Percentiles rank a stretch among this genome's conserved stretches.
These are phyloP conservation scores for Plectropomus leopardus DNA, from an alignment of 2,113 vertebrate genomes.

Conservation along the genomic window DNA sequence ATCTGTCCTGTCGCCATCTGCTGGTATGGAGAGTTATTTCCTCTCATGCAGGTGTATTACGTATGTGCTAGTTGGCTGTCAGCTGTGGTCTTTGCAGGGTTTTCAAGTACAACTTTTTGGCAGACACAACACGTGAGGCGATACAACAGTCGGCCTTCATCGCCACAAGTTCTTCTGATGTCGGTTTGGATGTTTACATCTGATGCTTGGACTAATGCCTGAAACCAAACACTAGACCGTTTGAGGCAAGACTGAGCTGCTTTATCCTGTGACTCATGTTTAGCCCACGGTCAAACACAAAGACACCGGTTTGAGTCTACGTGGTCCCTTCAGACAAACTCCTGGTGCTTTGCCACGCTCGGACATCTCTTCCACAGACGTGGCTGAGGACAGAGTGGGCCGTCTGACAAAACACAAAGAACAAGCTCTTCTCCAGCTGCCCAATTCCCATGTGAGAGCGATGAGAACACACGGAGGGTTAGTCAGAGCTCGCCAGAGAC, in stretches of 20 bases:
- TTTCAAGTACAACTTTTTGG: too few species aligned
- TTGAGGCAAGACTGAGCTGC: not conserved
- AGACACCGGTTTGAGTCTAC: conserved; percentile 19
- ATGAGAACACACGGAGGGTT: conserved; percentile 42
- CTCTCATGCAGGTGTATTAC: too few species aligned
- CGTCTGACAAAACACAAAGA: conserved; percentile 66
- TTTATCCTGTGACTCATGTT: not conserved
- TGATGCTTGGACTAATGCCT: not conserved
- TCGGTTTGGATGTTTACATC: too few species aligned
- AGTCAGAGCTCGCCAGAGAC: conserved; percentile 57
- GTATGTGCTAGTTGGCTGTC: too few species aligned
- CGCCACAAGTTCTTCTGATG: too few species aligned
- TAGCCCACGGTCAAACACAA: conserved; percentile 5
- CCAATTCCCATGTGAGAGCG: conserved; percentile 56
- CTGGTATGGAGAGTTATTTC: too few species aligned
- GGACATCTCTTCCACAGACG: conserved; percentile 54
- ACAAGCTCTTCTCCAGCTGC: conserved; percentile 70
- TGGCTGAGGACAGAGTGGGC: conserved; percentile 47
- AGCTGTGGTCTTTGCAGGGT: too few species aligned
- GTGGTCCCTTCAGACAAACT: conserved; percentile 32
- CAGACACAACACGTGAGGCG: too few species aligned
- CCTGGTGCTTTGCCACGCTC: conserved; percentile 39
- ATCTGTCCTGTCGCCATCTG: too few species aligned
- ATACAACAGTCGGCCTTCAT: too few species aligned
- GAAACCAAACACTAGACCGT: not conserved